Evolutionary conservation across 2,888 invertebrate genomes (phyloP), one percentile per base, ranked within the genome.

Genomic region (Isotomurus palustris): DNA sequence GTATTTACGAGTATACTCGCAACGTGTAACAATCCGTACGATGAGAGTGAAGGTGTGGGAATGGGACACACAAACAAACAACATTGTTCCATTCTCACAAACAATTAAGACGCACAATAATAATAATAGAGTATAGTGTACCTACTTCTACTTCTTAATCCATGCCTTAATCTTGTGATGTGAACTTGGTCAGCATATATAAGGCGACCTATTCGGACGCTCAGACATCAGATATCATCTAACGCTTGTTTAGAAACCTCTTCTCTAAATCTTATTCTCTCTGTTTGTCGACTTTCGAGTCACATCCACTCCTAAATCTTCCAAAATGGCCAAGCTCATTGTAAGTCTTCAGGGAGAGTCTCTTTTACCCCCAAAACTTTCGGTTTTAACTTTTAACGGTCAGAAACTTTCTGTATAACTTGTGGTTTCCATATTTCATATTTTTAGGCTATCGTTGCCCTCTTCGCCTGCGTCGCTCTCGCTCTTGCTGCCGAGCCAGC

Each of bases 251-350:
- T 50, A 49, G 38, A 27, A 27, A 40, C 50, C 43, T 36, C 22
- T 22, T 40, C 43, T 41, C 44, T 12, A 22, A 44, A 24, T n/a
- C n/a, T 14, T n/a, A 32, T 14, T 50, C 36, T 36, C n/a, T 17
- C n/a, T 28, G 29, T 25, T 41, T 36, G 53, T 50, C 56, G 28
- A 35, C 50, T 50, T 38, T 50, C 50, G 43, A 58, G 51, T 53
- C 51, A 52, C 45, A 29, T 35, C 41, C 38, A 29, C 14, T 29
- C 27, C 10, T 27, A n/a, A n/a, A n/a, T n/a, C 19, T 32, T 19
- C 27, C 40, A 66, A 62, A 66, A 69, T 69, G 69, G 65, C 62
- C 43, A 68, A 64, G 53, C 40, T 67, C 53, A 59, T 65, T 41
- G 69, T 69, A 60, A 69, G 67, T 60, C 17, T 10, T 38, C 17